Evolutionary conservation across 2,113 vertebrate species (phyloP).

Genomic region (Chiloscyllium plagiosum): DNA sequence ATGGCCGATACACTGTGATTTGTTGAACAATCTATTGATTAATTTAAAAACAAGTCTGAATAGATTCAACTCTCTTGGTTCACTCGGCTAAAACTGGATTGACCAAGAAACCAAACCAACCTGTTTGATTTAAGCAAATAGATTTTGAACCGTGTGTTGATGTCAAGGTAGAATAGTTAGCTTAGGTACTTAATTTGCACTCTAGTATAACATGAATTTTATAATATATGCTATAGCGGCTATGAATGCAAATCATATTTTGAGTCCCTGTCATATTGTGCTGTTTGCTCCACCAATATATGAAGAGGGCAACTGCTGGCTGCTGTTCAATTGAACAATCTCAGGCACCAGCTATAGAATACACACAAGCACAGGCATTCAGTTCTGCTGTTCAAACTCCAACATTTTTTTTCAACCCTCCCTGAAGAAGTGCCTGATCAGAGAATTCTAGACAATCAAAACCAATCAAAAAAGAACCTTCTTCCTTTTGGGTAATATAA

Average conservation of each 20-base stretch:
- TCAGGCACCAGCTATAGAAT: background rate
- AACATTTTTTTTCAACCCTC: background rate
- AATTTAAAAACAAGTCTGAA: background rate
- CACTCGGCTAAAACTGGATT: background rate
- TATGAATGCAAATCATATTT: background rate
- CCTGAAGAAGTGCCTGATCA: background rate
- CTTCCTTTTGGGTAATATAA: background rate
- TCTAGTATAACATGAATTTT: background rate
- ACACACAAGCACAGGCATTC: background rate
- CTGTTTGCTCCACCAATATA: background rate
- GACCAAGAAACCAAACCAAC: background rate
- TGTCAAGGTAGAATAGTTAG: background rate
- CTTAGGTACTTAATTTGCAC: background rate
- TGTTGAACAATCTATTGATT: background rate
- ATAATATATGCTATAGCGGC: background rate
- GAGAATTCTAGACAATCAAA: background rate
- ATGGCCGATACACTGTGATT: background rate
- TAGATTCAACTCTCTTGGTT: background rate
- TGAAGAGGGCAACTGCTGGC: background rate
- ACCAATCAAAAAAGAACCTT: background rate
- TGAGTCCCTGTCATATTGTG: background rate
- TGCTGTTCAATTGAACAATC: background rate
- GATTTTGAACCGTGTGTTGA: background rate
- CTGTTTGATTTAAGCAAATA: too few species aligned
- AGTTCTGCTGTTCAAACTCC: background rate